Base-by-base conservation (phyloP, 2,797 vertebrate genomes). In the Falco rusticolus region DNA sequence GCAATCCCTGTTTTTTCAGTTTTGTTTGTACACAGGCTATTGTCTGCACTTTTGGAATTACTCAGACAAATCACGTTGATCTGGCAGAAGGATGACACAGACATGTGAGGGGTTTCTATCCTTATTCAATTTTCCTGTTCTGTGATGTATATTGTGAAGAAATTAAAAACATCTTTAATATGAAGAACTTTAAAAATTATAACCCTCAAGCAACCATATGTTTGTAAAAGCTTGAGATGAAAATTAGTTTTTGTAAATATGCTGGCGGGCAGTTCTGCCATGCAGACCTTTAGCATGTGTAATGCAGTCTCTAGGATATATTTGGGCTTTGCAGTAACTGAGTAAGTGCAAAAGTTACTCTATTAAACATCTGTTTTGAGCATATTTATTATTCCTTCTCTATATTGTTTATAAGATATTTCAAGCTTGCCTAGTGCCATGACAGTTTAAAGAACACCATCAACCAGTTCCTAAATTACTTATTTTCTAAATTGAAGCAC, bases 111-210 rank as follows among this genome's bases (percentile, higher is more conserved):
- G 14, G 9, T 24, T 74, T 45, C 74, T 50, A 54, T 21, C 54
- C 65, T 82, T n/a, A 56, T 13, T 89, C 48, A 26, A 8, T 84
- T 88, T 84, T 37, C 72, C n/a, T 41, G 16, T 16, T 74, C 59
- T 56, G 50, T 57, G n/a, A 75, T 53, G 34, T 77, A 51, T 39
- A 75, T n/a, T n/a, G 54, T 76, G 43, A 84, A 83, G 43, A 94
- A 82, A 94, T 88, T 85, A 90, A 91, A 84, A 81, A 12, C 65
- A 81, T 76, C 56, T 90, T 94, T 64, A 91, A 64, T 24, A 79
- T 8, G 18, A 72, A 90, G 66, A 90, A 25, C 37, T 89, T 93
- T 80, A 61, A 72, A 94, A 93, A 92, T 48, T 0, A 70, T 81
- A 92, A 81, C 48, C 79, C 75, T 90, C 72, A 33, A 90, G 59